phyloP scores from a whole-genome alignment of 2,888 invertebrate species.

The Pilophorus perplexus region DNA sequence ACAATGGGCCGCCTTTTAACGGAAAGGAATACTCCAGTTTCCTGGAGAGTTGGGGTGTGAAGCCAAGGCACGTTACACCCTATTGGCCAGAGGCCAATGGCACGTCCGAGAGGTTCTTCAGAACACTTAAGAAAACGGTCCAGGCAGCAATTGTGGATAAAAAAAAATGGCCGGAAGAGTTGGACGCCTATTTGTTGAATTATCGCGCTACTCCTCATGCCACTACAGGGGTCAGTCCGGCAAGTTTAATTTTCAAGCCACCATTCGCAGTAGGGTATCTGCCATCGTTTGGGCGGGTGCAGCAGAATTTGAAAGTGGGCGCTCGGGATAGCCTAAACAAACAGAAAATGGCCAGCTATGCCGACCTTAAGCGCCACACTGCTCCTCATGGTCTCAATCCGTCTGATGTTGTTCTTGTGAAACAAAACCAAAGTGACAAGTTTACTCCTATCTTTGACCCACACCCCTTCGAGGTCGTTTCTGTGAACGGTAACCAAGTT shows the following conservation, averaged over 20 bases:
- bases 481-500: constrained; percentile 1
- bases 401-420: background rate
- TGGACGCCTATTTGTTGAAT: constrained; percentile 6
- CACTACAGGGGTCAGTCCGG: background rate
- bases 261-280: background rate
- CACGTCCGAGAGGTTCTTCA: constrained; percentile 19
- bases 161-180: constrained; percentile 26
- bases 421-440: background rate
- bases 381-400: background rate
- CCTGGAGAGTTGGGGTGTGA: background rate
- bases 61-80: constrained; percentile 4
- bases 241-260: background rate
- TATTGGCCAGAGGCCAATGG: constrained; percentile 22
- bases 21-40: background rate
- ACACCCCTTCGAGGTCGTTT: background rate
- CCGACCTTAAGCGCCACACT: background rate
- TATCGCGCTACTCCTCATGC: constrained; percentile 3
- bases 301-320: background rate
- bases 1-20: constrained; percentile 31
- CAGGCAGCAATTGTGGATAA: constrained; percentile 6
- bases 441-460: background rate
- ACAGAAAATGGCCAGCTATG: background rate
- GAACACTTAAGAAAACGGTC: constrained; percentile 21
- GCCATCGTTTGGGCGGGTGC: background rate
- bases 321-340: background rate